Base-by-base conservation (phyloP, 1,140 invertebrate genomes). In the Chironomus tepperi region DNA sequence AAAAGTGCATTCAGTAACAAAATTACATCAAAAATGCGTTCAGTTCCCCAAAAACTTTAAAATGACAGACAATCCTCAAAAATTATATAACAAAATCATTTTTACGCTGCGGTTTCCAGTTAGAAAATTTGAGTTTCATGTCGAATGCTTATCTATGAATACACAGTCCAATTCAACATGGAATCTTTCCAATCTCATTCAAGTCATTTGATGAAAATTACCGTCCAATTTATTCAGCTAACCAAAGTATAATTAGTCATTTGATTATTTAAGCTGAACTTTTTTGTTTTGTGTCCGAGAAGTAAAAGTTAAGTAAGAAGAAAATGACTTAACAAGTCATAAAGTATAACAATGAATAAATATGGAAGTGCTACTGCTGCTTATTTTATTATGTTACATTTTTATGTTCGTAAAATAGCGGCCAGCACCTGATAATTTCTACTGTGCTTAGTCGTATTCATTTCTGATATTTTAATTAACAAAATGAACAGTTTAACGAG, bases 231-330 rank as follows among this genome's bases (percentile, higher is more conserved):
- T 57, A 57, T 57, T 57, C 47, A 57, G 47, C 47, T 57, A 57
- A 57, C 47, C n/a, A n/a, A 57, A 57, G 47, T 57, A 57, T 57
- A 57, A 57, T 57, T 57, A 57, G 47, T 57, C 47, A 57, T 57
- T 34, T 57, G 47, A 12, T 57, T 57, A 57, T 57, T 57, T 57
- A 57, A 57, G 47, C n/a, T n/a, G 15, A 57, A 57, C 15, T 12
- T n/a, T n/a, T 15, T n/a, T n/a, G n/a, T n/a, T n/a, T 34, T 34
- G 5, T 34, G 24, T 34, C 24, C 12, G n/a, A 57, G n/a, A 57
- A 57, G 47, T n/a, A n/a, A 57, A n/a, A 57, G 47, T n/a, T n/a
- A 15, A 57, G n/a, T 57, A 57, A 57, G n/a, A 57, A 12, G 12
- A 57, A 57, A 57, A 57, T 57, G 47, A 57, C 47, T n/a, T 57